Evolutionary conservation across 2,113 vertebrate species (phyloP), one percentile per base, ranked within the genome.

Genomic region (Origma solitaria): DNA sequence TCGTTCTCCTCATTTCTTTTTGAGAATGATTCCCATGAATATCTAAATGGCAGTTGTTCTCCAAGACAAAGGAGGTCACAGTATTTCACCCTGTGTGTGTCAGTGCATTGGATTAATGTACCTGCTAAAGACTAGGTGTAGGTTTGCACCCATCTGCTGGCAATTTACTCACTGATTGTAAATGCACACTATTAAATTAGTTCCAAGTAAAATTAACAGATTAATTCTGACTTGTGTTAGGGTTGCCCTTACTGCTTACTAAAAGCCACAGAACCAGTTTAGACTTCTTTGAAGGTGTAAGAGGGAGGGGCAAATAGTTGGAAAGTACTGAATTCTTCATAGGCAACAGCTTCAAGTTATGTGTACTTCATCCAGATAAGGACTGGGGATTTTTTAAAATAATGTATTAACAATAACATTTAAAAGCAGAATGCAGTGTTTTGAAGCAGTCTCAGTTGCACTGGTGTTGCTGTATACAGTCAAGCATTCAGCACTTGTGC

Each of bases 211-310:
- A 93, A 78, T 19, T 15, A 70, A n/a, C 35, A 78, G 28, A 54
- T 77, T 73, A 24, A 66, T 90, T 86, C 45, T n/a, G 19, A 47
- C 86, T 47, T 77, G 42, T 81, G 64, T 33, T 73, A 27, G 30
- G 33, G 42, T 65, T 90, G 47, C 9, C 31, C 40, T 79, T 93
- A 47, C 0, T 1, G 0, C 73, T 87, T 79, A 30, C 45, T 69
- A 28, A 45, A 94, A 90, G 76, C 79, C 73, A 95, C 82, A 78
- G 60, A 94, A 92, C 91, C 40, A 40, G 78, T 92, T 95, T 73
- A 62, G 54, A 35, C 30, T 73, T 72, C 45, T 92, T 94, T 90
- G 76, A 60, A 88, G 38, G 30, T 85, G 0, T 50, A 40, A 75
- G 22, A 77, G 42, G 54, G 54, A 86, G 7, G 13, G 68, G 50